A percentile compares a stretch with the other conserved stretches of the same genome.
Conservation (phyloP, 2,113 vertebrate species). For the Sebastes schlegelii region DNA sequence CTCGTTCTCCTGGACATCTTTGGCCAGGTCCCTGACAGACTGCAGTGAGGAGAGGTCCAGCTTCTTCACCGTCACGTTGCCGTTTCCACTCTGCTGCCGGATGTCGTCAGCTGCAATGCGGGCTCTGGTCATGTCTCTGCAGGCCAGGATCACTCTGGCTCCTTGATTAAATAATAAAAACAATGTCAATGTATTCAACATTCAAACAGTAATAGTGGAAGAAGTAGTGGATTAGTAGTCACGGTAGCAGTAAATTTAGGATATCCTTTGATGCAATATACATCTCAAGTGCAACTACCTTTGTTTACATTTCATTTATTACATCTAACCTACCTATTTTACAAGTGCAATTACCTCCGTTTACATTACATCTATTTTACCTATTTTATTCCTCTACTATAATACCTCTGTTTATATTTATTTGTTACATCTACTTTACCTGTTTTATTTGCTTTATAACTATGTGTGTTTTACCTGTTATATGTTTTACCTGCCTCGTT, state of each 20-base stretch:
- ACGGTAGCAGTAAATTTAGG: not conserved
- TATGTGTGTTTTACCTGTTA: no score
- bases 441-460: no score
- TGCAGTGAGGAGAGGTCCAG: slow-evolving; percentile 78
- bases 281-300: no score
- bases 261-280: no score
- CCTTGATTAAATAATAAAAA: slow-evolving; percentile 56
- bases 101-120: slow-evolving; percentile 77
- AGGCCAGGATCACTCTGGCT: slow-evolving; percentile 83
- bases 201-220: not conserved
- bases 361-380: no score
- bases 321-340: no score
- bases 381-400: no score
- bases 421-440: no score
- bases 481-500: no score
- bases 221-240: not conserved
- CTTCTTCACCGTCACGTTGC: slow-evolving; percentile 76
- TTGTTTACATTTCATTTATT: no score
- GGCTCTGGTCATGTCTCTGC: slow-evolving; percentile 78
- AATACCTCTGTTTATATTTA: no score
- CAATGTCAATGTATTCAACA: not conserved
- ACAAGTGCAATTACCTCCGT: no score
- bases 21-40: slow-evolving; percentile 78
- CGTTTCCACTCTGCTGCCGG: slow-evolving; percentile 76
- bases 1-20: slow-evolving; percentile 69